Evolutionary conservation across 2,797 vertebrate genomes (phyloP).

Genomic region (Acropternis orthonyx): DNA sequence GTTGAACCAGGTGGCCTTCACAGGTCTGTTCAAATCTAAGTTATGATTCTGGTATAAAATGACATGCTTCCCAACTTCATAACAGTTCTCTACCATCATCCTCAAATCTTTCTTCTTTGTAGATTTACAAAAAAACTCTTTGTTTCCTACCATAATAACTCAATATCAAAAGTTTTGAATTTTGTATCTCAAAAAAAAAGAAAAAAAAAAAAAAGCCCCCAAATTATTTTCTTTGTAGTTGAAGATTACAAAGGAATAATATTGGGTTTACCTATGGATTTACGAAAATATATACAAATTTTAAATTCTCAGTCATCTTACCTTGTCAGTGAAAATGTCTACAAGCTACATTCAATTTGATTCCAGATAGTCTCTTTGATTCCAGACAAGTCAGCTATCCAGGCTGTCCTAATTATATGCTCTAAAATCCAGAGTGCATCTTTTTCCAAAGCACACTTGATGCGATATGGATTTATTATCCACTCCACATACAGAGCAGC

Average conservation of each 20-base stretch:
- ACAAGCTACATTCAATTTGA: not conserved
- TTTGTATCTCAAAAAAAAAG: not conserved
- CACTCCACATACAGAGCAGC: not conserved
- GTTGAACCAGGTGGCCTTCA: not conserved
- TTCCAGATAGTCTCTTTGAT: not conserved
- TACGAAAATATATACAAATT: not conserved
- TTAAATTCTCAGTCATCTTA: not conserved
- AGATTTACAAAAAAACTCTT: not conserved
- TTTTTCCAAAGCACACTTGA: not conserved
- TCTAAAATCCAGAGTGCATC: not conserved
- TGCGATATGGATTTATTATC: constrained; percentile 35
- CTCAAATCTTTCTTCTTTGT: not conserved
- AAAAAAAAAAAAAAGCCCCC: not conserved
- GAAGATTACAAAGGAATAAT: not conserved
- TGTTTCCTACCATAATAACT: not conserved
- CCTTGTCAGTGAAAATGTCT: not conserved
- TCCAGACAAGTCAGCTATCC: not conserved
- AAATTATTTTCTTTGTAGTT: not conserved
- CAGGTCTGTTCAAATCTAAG: not conserved
- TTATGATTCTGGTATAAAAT: not conserved
- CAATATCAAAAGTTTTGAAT: not conserved
- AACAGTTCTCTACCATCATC: not conserved
- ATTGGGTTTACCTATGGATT: not conserved
- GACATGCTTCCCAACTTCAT: not conserved
- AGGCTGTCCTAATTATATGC: constrained; percentile 29